Evolutionary conservation across 2,113 vertebrate species (phyloP).

Genomic region (human (Homo sapiens)): DNA sequence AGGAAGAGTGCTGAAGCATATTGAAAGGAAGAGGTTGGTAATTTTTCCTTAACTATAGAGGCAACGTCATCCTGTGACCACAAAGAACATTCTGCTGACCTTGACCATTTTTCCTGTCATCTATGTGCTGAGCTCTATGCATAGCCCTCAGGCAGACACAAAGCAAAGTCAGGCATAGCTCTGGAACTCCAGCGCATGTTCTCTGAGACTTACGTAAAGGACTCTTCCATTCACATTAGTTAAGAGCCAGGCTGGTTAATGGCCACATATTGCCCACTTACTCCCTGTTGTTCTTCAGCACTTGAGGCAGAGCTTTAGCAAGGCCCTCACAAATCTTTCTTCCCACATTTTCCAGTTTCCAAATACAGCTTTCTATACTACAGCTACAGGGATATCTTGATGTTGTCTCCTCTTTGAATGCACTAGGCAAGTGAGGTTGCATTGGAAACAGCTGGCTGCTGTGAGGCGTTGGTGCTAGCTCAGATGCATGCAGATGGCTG

Average conservation of each 20-base stretch:
- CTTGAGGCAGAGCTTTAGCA: not conserved
- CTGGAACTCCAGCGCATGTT: not conserved
- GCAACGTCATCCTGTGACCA: not conserved
- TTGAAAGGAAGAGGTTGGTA: not conserved
- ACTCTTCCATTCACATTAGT: not conserved
- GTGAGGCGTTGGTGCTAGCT: not conserved
- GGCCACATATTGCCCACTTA: not conserved
- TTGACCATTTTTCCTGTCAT: not conserved
- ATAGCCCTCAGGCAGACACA: not conserved
- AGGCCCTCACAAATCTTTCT: not conserved
- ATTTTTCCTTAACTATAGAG: not conserved
- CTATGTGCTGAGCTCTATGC: not conserved
- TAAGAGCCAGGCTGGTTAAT: not conserved
- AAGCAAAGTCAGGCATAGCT: not conserved
- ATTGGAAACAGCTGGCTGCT: not conserved
- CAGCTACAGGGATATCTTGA: not conserved
- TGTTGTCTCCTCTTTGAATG: not conserved
- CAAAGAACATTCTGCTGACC: conserved; percentile 13
- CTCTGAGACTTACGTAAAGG: not conserved
- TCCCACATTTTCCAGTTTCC: not conserved
- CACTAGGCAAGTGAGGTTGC: not conserved
- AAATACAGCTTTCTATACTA: not conserved
- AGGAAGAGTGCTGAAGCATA: not conserved
- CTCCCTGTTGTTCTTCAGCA: not conserved
- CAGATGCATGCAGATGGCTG: not conserved